Base-by-base conservation (phyloP, 1,140 invertebrate species). In the Lordiphosa clarofinis region DNA sequence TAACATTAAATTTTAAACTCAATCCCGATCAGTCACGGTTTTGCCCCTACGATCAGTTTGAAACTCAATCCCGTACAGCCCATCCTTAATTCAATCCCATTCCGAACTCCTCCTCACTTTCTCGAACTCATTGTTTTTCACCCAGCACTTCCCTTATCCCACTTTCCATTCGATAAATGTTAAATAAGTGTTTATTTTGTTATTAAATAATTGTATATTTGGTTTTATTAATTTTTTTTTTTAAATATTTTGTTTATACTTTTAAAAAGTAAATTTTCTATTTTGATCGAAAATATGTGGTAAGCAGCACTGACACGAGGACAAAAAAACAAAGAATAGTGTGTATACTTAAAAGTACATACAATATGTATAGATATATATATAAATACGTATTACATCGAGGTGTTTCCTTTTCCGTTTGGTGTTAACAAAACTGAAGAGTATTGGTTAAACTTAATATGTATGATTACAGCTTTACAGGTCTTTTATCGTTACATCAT, bases 401-500 rank as follows among this genome's bases (percentile, higher is more conserved):
- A 61, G 43, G 21, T 49, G 21, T 43, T 37, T 7, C 35, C 33
- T 38, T 36, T 13, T 61, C 42, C 49, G 43, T 48, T 36, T 48
- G 47, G 57, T 39, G 66, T 62, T 62, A 79, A 81, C 66, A 81
- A 67, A 78, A 79, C 64, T 54, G 47, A 57, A 67, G 47, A 71
- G 63, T 70, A 81, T 71, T 75, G 44, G 50, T 75, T 82, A 61
- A 62, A 64, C 67, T 64, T 81, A 81, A 76, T 67, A 50, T 62
- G 69, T 78, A 70, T 65, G 59, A 37, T 64, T 69, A 73, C 62
- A 70, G 61, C 38, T 55, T 81, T 71, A 71, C 76, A 81, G 61
- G 71, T 81, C 76, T 81, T 82, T 79, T 81, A 31, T 69, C 78
- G 75, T 75, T 75, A 67, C 71, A 56, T 68, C 13, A 67, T 46